Conservation (phyloP, 2,888 invertebrate genomes). For the Cataglyphis albicans region DNA sequence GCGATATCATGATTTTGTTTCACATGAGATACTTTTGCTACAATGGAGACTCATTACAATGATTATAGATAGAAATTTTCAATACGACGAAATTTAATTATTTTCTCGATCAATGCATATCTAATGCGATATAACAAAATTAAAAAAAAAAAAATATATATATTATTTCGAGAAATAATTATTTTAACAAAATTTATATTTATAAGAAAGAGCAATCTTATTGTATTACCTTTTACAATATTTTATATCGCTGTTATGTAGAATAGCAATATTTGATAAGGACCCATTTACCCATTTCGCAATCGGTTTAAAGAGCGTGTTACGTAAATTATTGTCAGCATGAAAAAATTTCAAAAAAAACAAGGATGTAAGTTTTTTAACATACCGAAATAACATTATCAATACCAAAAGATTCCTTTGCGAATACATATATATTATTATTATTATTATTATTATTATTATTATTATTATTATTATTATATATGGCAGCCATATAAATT, state of each 20-base stretch:
- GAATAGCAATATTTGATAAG: neutral
- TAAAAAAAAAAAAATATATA: neutral
- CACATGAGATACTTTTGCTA: conserved; percentile 12
- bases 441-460: neutral
- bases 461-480: too few species aligned
- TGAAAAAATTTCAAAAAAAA: neutral
- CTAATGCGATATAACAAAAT: conserved; percentile 2
- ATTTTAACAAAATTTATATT: neutral
- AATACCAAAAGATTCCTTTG: neutral
- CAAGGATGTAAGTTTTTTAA: neutral
- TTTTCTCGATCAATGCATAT: neutral
- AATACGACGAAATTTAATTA: neutral
- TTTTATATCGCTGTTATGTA: neutral
- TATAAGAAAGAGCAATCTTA: neutral
- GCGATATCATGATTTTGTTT: conserved; percentile 18
- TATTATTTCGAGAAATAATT: neutral
- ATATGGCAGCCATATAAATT: conserved; percentile 50
- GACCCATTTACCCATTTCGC: neutral
- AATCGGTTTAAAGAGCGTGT: neutral
- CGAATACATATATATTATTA: neutral
- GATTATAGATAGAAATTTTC: conserved; percentile 34
- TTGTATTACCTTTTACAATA: neutral
- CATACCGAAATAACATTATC: conserved; percentile 24
- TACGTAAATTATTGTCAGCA: neutral
- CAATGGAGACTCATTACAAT: conserved; percentile 5